A percentile compares a stretch with the other conserved stretches of the same genome.
Conservation (phyloP, 1,140 invertebrate genomes). For the Helicoverpa zea region DNA sequence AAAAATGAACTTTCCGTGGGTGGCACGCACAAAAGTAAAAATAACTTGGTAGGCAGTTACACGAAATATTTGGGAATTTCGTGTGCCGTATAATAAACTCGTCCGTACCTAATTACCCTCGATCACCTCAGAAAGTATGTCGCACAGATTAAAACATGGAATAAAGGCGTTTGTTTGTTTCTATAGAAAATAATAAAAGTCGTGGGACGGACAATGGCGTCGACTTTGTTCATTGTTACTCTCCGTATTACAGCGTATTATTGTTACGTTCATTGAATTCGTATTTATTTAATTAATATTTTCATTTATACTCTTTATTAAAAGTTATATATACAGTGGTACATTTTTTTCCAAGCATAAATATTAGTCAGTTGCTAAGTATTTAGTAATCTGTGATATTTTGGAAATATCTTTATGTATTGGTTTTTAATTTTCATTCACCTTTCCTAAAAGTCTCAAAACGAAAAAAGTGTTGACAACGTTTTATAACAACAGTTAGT, state of each 20-base stretch:
- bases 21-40: too few relatives aligned
- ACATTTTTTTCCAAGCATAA: too few relatives aligned
- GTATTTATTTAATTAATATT: not conserved
- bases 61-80: not conserved
- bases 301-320: not conserved
- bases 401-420: too few relatives aligned
- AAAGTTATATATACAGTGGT: not conserved
- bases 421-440: too few relatives aligned
- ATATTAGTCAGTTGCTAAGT: too few relatives aligned
- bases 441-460: too few relatives aligned
- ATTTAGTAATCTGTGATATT: too few relatives aligned
- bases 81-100: not conserved
- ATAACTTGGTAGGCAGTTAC: not conserved
- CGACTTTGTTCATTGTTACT: conserved; percentile 5
- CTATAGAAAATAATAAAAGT: conserved; percentile 37
- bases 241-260: not conserved
- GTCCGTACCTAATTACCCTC: not conserved
- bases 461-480: too few relatives aligned
- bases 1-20: too few relatives aligned
- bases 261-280: not conserved
- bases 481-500: too few relatives aligned
- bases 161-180: conserved; percentile 8
- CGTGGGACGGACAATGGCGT: not conserved
- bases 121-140: conserved; percentile 24
- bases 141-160: conserved; percentile 22